These are phyloP conservation scores for Eretmocerus hayati DNA, from an alignment of 2,888 invertebrate genomes.

Conservation along the genomic window DNA sequence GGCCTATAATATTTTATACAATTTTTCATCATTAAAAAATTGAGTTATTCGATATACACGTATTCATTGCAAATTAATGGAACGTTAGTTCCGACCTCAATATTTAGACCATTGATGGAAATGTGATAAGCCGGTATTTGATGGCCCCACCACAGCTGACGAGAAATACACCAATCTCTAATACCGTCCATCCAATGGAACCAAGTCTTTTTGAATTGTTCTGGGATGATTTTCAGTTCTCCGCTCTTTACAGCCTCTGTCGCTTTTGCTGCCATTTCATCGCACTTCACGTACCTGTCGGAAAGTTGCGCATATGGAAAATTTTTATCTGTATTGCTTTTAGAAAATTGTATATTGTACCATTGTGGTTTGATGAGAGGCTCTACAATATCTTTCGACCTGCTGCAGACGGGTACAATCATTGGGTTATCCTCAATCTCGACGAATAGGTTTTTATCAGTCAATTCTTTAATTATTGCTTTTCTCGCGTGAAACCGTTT, in stretches of 20 bases:
- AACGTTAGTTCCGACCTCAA: slow-evolving; percentile 14
- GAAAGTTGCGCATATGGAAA: neutral
- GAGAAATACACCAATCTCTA: slow-evolving; percentile 97
- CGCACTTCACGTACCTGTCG: slow-evolving; percentile 75
- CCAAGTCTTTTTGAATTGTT: slow-evolving; percentile 88
- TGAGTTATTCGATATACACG: too few species aligned
- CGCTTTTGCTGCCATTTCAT: slow-evolving; percentile 83
- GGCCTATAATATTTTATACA: slow-evolving; percentile 14
- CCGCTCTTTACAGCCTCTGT: slow-evolving; percentile 72
- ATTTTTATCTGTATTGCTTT: neutral
- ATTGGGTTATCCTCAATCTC: slow-evolving; percentile 86
- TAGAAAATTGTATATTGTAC: slow-evolving; percentile 49
- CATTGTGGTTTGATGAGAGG: slow-evolving; percentile 95
- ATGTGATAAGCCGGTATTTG: slow-evolving; percentile 91
- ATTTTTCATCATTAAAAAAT: too few species aligned
- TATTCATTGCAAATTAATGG: too few species aligned
- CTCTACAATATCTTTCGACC: slow-evolving; percentile 96
- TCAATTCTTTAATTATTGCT: slow-evolving; percentile 69
- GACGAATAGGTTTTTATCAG: slow-evolving; percentile 64
- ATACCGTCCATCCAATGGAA: slow-evolving; percentile 93
- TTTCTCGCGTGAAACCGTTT: slow-evolving; percentile 86
- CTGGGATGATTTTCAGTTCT: slow-evolving; percentile 82
- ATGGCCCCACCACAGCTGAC: slow-evolving; percentile 99
- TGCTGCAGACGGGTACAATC: slow-evolving; percentile 92
- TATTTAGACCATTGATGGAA: slow-evolving; percentile 48